These are phyloP conservation scores for Thoracochromis brauschi DNA, from an alignment of 2,113 vertebrate species.

Conservation along the genomic window DNA sequence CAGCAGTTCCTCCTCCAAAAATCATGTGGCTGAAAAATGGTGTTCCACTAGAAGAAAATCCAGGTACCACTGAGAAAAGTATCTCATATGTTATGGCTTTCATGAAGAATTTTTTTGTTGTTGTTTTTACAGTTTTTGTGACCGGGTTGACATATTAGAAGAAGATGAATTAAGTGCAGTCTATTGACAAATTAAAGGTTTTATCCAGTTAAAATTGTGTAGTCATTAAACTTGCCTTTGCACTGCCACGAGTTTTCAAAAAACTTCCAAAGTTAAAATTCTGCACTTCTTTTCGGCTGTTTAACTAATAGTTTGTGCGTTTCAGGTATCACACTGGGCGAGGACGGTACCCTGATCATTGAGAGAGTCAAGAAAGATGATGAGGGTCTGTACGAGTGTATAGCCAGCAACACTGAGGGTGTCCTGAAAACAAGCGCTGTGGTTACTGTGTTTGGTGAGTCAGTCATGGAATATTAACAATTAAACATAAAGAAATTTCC, in stretches of 20 bases:
- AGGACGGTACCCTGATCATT: slow-evolving; percentile 75
- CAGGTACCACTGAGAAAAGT: slow-evolving; percentile 66
- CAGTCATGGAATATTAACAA: not conserved
- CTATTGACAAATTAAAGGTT: not conserved
- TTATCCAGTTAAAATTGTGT: not conserved
- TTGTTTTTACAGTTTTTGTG: not conserved
- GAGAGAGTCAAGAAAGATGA: slow-evolving; percentile 89
- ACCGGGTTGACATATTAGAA: not conserved
- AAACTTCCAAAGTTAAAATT: not conserved
- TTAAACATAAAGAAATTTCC: not conserved
- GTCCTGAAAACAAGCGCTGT: slow-evolving; percentile 73
- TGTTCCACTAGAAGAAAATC: slow-evolving; percentile 69
- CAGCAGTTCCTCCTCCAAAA: slow-evolving; percentile 71
- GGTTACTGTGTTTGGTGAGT: slow-evolving; percentile 80
- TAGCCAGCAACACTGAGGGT: slow-evolving; percentile 76
- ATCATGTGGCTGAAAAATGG: slow-evolving; percentile 82
- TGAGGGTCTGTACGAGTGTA: slow-evolving; percentile 83
- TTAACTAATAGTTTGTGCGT: not conserved
- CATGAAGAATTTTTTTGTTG: not conserved
- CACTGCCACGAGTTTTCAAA: not conserved
- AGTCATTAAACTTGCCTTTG: not conserved
- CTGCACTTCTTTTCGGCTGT: not conserved
- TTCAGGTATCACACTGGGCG: slow-evolving; percentile 78
- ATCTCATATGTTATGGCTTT: not conserved
- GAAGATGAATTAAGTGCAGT: not conserved